Conservation (phyloP, 2,113 vertebrate species). For the Siphamia tubifer region DNA sequence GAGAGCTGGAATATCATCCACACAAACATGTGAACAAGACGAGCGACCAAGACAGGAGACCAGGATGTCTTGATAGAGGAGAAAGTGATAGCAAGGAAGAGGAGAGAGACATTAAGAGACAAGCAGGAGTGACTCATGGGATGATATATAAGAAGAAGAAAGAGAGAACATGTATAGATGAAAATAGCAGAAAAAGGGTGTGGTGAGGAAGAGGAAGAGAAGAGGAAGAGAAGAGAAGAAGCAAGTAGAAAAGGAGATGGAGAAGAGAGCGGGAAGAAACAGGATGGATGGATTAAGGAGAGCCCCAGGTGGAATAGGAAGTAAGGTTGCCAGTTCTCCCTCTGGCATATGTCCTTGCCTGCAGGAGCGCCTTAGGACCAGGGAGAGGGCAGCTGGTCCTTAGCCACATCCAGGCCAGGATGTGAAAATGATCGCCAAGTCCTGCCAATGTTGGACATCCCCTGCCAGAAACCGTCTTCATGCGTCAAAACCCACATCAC, state of each 20-base stretch:
- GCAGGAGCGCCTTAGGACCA: constrained; percentile 64
- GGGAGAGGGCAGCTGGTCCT: constrained; percentile 81
- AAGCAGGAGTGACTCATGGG: not conserved
- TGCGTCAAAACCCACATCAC: constrained; percentile 42
- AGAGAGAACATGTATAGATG: not conserved
- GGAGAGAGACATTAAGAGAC: not conserved
- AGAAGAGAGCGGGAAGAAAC: constrained; percentile 45
- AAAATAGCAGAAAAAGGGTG: not conserved
- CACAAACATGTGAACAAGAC: constrained; percentile 24
- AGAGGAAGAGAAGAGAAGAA: not conserved
- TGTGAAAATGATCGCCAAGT: constrained; percentile 32
- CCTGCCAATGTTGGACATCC: constrained; percentile 43
- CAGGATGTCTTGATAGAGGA: not conserved
- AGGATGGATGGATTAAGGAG: constrained; percentile 67
- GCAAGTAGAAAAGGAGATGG: constrained; percentile 13
- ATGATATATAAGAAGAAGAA: no score
- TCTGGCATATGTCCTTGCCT: constrained; percentile 77
- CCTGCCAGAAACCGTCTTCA: constrained; percentile 35
- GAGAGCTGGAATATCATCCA: constrained; percentile 36
- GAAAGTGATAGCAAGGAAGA: not conserved
- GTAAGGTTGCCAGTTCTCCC: constrained; percentile 80
- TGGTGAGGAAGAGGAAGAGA: not conserved
- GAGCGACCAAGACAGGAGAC: not conserved
- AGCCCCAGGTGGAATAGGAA: constrained; percentile 81
- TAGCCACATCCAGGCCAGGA: constrained; percentile 47